Conservation (phyloP, 1,140 invertebrate species). For the Pseudomyrmex cubaensis region DNA sequence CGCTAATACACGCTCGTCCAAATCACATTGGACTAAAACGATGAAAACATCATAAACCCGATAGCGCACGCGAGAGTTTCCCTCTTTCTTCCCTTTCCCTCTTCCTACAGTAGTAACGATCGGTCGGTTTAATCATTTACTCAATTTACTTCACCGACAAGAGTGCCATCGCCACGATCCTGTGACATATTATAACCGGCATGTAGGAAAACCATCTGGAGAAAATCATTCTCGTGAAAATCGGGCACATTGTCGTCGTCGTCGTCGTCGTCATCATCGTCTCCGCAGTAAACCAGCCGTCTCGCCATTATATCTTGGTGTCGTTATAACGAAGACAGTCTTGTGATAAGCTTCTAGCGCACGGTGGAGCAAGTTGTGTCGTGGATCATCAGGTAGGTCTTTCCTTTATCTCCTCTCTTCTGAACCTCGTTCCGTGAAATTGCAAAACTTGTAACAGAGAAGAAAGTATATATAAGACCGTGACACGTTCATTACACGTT, state of each 20-base stretch:
- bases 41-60: conserved; percentile 48
- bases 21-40: conserved; percentile 46
- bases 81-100: conserved; percentile 3
- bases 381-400: conserved; percentile 54
- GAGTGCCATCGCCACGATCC: conserved; percentile 1
- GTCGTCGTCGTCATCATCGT: too few species aligned
- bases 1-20: conserved; percentile 73
- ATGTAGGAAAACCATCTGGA: background rate
- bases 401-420: background rate
- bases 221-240: conserved; percentile 44
- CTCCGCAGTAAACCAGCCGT: background rate
- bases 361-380: conserved; percentile 39
- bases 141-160: background rate
- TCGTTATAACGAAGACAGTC: conserved; percentile 31
- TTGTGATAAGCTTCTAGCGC: conserved; percentile 49
- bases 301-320: conserved; percentile 8
- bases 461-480: background rate
- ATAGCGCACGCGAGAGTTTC: conserved; percentile 14
- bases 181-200: conserved; percentile 1
- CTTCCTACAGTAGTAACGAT: conserved; percentile 42
- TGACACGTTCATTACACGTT: too few species aligned
- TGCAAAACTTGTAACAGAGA: background rate
- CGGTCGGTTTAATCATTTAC: conserved; percentile 58
- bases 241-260: conserved; percentile 3
- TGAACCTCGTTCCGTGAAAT: conserved; percentile 23